Conservation (phyloP, 2,888 invertebrate genomes). For the Ormyrus rosae region DNA sequence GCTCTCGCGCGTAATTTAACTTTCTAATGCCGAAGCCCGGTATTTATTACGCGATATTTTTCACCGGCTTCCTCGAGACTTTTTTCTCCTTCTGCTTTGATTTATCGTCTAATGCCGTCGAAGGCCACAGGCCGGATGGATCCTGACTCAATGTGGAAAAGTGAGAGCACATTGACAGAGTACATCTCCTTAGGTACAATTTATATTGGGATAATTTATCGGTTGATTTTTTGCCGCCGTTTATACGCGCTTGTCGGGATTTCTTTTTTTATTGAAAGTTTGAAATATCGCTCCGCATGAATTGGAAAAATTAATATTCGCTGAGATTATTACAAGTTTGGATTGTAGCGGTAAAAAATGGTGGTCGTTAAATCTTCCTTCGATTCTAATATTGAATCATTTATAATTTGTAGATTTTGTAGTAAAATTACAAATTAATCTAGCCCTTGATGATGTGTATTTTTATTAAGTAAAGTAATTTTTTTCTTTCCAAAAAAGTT, state of each 20-base stretch:
- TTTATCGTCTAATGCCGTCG: constrained; percentile 14
- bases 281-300: background rate
- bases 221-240: background rate
- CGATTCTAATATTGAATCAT: no score
- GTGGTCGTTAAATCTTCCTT: no score
- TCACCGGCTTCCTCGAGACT: constrained; percentile 4
- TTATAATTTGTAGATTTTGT: no score
- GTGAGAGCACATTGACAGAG: background rate
- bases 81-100: constrained; percentile 10
- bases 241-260: background rate
- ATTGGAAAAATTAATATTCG: background rate
- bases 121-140: constrained; percentile 22
- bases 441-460: no score
- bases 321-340: no score
- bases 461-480: no score
- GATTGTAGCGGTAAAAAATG: no score
- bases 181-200: background rate
- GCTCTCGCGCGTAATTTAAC: constrained; percentile 43
- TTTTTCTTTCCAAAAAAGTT: no score
- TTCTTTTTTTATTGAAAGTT: constrained; percentile 13
- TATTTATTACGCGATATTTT: constrained; percentile 47
- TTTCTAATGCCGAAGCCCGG: constrained; percentile 41
- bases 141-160: constrained; percentile 27
- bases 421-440: no score
- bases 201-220: constrained; percentile 36